Evolutionary conservation across 2,113 vertebrate genomes (phyloP).

Genomic region (Acrocephalus arundinaceus): DNA sequence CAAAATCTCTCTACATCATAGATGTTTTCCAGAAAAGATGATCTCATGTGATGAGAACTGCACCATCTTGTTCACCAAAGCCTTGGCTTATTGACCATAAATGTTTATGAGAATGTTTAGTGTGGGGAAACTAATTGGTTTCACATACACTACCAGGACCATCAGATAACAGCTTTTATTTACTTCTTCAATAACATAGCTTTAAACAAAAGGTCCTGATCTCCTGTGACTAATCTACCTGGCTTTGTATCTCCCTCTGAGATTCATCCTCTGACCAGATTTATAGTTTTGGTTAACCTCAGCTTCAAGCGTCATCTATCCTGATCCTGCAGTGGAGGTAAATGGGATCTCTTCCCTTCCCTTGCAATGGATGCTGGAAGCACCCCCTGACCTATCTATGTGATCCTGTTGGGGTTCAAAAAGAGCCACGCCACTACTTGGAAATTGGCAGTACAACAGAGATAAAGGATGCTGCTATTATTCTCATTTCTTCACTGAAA

Average conservation of each 20-base stretch:
- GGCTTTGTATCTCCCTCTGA: not conserved
- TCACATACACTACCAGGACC: not conserved
- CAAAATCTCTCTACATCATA: not conserved
- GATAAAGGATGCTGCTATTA: not conserved
- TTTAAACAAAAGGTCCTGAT: not conserved
- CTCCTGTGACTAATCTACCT: not conserved
- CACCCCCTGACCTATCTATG: not conserved
- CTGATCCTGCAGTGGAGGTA: not conserved
- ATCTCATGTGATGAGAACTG: not conserved
- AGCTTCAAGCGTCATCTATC: not conserved
- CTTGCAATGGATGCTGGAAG: not conserved
- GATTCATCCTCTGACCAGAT: constrained; percentile 1
- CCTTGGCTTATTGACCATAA: not conserved
- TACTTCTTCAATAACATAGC: not conserved
- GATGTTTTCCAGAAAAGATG: not conserved
- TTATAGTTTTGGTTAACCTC: not conserved
- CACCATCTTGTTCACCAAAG: not conserved
- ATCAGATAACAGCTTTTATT: constrained; percentile 32
- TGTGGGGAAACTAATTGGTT: not conserved
- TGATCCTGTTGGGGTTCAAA: not conserved
- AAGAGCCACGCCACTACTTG: not conserved
- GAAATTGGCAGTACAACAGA: not conserved
- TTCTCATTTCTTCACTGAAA: not conserved
- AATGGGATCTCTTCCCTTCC: not conserved
- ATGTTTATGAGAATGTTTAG: not conserved